Base-by-base conservation (phyloP, 2,888 invertebrate species). In the Eilema sororculum region DNA sequence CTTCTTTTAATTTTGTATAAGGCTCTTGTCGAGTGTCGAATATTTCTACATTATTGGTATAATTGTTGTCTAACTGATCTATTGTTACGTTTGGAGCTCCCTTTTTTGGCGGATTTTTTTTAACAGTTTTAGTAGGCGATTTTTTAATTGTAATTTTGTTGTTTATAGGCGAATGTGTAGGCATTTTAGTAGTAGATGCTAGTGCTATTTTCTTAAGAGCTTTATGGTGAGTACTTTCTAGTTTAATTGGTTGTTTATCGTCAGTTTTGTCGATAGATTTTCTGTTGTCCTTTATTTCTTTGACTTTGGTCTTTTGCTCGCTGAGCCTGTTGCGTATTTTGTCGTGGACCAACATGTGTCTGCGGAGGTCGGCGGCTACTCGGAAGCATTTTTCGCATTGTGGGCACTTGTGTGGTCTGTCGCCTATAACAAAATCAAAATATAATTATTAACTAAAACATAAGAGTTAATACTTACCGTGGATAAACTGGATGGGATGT, bases 331-430 rank as follows among this genome's bases (percentile, higher is more conserved):
- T 79, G n/a, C 90, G 87, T 13, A 88, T 76, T 68, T 92, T 93
- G 62, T 92, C 91, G 89, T 98, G 98, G 0, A 97, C 97, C 66
- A 96, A 96, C 87, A 96, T 94, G 87, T 98, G 98, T 0, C 98
- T 96, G 68, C 98, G 97, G 94, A 98, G 96, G 88, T 98, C 98
- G 22, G 98, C 98, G 3, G 97, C 96, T 0, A 98, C 97, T 8
- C 98, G 96, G 93, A 98, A 98, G 33, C 97, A 96, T 87, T 98
- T 98, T 0, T 96, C 97, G 87, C 98, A 98, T 0, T 97, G 95
- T 0, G 95, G 91, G 83, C 98, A 98, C 10, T 96, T 96, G 90
- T 98, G 97, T 0, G 98, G 98, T 78, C 97, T 97, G 86, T 97
- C 98, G 4, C 97, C 97, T 97, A 89, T 0, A 37, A 56, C 10